Base-by-base conservation (phyloP, 2,797 vertebrate genomes). In the Coendou prehensilis region DNA sequence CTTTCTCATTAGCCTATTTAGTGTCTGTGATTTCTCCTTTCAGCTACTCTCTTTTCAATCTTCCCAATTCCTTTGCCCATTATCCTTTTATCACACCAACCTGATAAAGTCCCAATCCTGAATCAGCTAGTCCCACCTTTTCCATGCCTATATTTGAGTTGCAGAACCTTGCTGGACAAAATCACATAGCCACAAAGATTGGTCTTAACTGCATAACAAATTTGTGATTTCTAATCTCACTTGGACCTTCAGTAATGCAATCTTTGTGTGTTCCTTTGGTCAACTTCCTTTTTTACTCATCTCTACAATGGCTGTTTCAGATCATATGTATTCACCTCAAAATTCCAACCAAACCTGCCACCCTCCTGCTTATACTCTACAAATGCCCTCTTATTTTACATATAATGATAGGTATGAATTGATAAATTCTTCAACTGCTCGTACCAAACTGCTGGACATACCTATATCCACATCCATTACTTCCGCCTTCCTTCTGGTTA, bases 91-190 rank as follows among this genome's bases (percentile, higher is more conserved):
- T 59, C 57, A 79, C 13, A 85, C n/a, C 37, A 89, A 41, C 17
- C 56, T 85, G n/a, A 30, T 83, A 76, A 84, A 84, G 87, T 54
- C 14, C 71, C n/a, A 92, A 41, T 15, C 41, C 9, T 71, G 67
- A 95, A 86, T 88, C 63, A 63, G 5, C 30, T 86, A 26, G 73
- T 78, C 11, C 20, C 50, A 84, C 37, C 26, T 93, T 95, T 76
- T 80, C 15, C n/a, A 50, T 81, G 78, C 26, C n/a, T 92, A 14
- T 95, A 41, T 95, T 91, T 96, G 81, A 87, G 57, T 84, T 94
- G 30, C 30, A 73, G 30, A 86, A 57, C 9, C 13, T 73, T 54
- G 45, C 50, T 96, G 33, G 47, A 84, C 50, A 94, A 96, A 87
- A 80, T 93, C 30, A 54, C 26, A 83, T 56, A 93, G 85, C 23